Conservation (phyloP, 2,113 vertebrate species). For the Peromyscus polionotus region DNA sequence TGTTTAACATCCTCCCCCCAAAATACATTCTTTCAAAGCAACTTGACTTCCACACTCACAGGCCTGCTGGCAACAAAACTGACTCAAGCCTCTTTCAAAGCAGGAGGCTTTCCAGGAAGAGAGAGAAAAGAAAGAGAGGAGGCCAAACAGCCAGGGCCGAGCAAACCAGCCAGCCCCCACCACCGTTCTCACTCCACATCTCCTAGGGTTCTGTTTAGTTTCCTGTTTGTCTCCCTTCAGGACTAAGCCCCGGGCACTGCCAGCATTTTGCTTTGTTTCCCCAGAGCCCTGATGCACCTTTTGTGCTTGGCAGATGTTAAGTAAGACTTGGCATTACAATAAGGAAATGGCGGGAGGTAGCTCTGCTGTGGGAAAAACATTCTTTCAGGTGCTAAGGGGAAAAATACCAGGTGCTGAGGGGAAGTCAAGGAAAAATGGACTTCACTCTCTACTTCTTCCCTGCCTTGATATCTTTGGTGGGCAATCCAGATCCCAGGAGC, state of each 20-base stretch:
- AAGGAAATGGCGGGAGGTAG: slow-evolving; percentile 37
- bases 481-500: not conserved
- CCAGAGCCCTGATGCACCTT: not conserved
- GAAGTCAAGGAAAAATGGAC: not conserved
- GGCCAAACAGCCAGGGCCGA: not conserved
- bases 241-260: not conserved
- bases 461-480: not conserved
- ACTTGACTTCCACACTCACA: not conserved
- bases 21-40: not conserved
- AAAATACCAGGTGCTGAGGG: not conserved
- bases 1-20: not conserved
- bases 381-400: not conserved
- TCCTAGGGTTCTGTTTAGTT: not conserved
- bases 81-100: not conserved
- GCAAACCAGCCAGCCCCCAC: not conserved
- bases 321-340: slow-evolving; percentile 19
- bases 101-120: not conserved
- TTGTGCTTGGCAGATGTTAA: slow-evolving; percentile 51
- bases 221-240: slow-evolving; percentile 33
- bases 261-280: not conserved
- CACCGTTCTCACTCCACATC: not conserved
- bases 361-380: not conserved
- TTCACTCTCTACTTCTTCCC: not conserved
- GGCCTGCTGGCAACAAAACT: not conserved
- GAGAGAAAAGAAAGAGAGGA: not conserved